A percentile compares a stretch with the other conserved stretches of the same genome.
Evolutionary conservation across 2,113 vertebrate species (phyloP).

Genomic region (Aythya baeri): DNA sequence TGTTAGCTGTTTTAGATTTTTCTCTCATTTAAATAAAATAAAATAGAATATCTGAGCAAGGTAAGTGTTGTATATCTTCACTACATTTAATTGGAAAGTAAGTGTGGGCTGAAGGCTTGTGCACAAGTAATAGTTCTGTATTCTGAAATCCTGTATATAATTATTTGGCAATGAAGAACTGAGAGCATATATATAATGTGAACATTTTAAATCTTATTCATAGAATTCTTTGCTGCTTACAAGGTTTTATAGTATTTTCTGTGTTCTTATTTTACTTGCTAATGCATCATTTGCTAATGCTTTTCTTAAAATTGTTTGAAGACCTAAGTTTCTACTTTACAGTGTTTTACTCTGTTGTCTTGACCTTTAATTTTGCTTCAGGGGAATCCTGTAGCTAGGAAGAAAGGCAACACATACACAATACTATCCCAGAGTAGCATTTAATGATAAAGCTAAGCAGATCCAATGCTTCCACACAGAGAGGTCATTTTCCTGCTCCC

Average conservation of each 20-base stretch:
- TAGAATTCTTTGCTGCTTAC: neutral
- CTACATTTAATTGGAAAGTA: neutral
- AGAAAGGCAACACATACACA: neutral
- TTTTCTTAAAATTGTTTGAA: neutral
- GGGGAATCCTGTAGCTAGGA: neutral
- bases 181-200: neutral
- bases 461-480: neutral
- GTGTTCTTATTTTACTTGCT: neutral
- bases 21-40: neutral
- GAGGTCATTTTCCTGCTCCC: neutral
- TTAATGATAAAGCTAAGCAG: neutral
- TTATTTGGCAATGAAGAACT: neutral
- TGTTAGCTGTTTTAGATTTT: neutral
- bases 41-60: neutral
- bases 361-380: neutral
- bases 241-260: neutral
- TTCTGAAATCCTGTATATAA: neutral
- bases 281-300: neutral
- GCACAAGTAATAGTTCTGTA: neutral
- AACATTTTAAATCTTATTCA: neutral
- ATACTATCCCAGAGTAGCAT: neutral
- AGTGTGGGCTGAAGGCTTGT: neutral
- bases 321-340: neutral
- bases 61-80: neutral
- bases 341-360: neutral